phyloP scores from a whole-genome alignment of 2,113 vertebrate species.

The Isurus oxyrinchus region DNA sequence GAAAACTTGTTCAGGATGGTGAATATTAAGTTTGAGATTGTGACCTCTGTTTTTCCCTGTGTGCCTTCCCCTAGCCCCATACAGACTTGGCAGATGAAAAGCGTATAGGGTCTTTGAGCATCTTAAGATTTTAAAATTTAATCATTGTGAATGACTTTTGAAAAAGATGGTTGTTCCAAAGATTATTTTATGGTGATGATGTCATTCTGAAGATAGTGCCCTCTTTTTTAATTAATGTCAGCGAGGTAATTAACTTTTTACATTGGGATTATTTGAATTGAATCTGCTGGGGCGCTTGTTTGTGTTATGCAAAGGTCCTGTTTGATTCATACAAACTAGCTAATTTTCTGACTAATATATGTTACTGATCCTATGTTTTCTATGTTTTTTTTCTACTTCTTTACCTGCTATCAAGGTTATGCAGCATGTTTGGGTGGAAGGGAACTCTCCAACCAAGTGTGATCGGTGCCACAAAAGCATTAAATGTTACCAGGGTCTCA shows the following conservation, averaged over 20 bases:
- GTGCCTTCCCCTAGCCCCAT: too few species aligned
- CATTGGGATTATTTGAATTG: not conserved
- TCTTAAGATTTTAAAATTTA: not conserved
- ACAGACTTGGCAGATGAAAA: not conserved
- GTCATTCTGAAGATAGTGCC: not conserved
- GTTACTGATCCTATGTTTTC: not conserved
- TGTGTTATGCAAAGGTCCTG: not conserved
- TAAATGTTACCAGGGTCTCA: conserved; percentile 91
- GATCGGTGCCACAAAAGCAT: conserved; percentile 88
- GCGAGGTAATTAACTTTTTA: not conserved
- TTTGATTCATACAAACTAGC: not conserved
- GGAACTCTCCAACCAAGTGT: conserved; percentile 82
- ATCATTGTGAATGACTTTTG: not conserved
- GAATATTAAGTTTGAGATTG: not conserved
- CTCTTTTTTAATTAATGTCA: not conserved
- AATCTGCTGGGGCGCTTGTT: not conserved
- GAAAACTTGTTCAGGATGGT: not conserved
- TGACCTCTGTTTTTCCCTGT: not conserved
- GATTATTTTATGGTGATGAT: not conserved
- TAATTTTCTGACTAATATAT: not conserved
- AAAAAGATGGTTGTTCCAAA: not conserved
- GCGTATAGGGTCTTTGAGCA: not conserved
- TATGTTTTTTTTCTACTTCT: conserved; percentile 24
- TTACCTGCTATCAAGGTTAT: conserved; percentile 61
- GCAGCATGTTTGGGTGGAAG: conserved; percentile 94